These are phyloP conservation scores for Tapirus terrestris DNA, from an alignment of 2,113 vertebrate species.

Conservation along the genomic window DNA sequence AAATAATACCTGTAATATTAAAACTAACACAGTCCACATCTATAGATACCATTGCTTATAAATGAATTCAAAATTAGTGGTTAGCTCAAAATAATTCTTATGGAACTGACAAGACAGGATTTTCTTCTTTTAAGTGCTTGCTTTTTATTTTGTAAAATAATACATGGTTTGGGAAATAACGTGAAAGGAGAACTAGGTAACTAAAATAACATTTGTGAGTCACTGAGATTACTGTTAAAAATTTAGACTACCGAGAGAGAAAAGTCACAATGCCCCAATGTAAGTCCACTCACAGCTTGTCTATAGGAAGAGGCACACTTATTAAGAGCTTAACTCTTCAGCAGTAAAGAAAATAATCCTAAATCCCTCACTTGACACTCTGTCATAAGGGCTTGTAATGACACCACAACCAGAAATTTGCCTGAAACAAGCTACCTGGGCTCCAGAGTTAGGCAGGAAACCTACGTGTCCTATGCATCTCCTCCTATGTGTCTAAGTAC, in stretches of 20 bases:
- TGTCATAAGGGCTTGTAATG: neutral
- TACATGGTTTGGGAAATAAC: neutral
- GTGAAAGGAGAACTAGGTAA: neutral
- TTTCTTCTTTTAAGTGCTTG: neutral
- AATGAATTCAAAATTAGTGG: neutral
- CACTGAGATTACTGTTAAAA: neutral
- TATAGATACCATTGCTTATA: neutral
- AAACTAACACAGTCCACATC: neutral
- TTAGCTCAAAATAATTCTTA: neutral
- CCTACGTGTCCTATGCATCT: neutral
- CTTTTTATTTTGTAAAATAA: constrained; percentile 7
- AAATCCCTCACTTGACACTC: neutral
- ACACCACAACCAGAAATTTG: neutral
- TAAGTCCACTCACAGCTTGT: neutral
- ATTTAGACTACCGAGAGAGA: neutral
- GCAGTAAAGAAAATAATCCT: neutral
- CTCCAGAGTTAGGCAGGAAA: neutral
- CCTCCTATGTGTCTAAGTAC: neutral
- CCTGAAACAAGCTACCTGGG: neutral
- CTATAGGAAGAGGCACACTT: neutral
- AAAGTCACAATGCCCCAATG: neutral
- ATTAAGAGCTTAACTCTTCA: neutral
- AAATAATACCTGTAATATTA: neutral
- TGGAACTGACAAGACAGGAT: neutral
- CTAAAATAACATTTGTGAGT: neutral